Evolutionary conservation across 2,888 invertebrate species (phyloP), one percentile per base, ranked within the genome.

Genomic region (Augochlorella aurata): DNA sequence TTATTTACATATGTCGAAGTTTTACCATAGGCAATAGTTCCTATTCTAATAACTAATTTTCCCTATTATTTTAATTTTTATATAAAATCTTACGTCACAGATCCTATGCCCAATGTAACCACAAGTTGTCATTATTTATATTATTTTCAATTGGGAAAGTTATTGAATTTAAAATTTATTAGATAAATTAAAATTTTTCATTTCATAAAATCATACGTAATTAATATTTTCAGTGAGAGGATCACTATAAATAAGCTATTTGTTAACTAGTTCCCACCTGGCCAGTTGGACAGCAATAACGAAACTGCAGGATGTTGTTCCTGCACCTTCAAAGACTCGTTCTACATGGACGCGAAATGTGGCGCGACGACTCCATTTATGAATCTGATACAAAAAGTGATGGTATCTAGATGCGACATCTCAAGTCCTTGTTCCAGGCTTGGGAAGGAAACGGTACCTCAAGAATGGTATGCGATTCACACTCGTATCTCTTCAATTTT

Each of bases 361-460:
- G 89, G 89, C 4, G 84, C 84, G 16, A 69, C 88, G n/a, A 89
- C 89, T 1, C 84, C 89, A 29, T 93, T 93, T 77, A 91, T 93
- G 92, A 90, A 88, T 52, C 73, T 92, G 67, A 77, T 93, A 50
- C 92, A 93, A 79, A 85, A 90, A 63, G 80, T 90, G 18, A 89
- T 92, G 85, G 88, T 90, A 84, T 82, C 91, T 8, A 89, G 90
- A 77, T 93, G 93, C 81, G 93, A 93, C 38, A 91, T 93, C 18
- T 85, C 90, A 2, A 92, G 93, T 77, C 90, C 93, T 3, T 93
- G 93, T 77, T 88, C 91, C 71, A 87, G 92, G n/a, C 78, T 89
- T 12, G 93, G 93, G n/a, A 91, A 74, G 4, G 89, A 91, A 65
- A 84, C 88, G 45, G 84, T 91, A 5, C 89, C 91, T 7, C 78